Evolutionary conservation across 1,140 invertebrate species (phyloP).

Genomic region (Marisa cornuarietis): DNA sequence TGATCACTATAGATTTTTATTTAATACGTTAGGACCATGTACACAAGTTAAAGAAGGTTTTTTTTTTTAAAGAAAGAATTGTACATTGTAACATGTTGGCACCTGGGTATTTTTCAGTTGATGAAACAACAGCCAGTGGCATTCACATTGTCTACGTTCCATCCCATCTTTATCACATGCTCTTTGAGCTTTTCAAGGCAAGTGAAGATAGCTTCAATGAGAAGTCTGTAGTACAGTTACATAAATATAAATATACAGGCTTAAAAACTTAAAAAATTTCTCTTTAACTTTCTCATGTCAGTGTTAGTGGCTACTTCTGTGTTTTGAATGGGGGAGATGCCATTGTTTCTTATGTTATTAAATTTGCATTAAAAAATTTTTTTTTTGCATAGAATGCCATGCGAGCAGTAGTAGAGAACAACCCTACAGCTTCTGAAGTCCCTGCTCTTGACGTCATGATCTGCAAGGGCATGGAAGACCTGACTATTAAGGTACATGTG

Average conservation of each 20-base stretch:
- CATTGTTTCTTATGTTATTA: neutral
- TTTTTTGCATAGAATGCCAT: slow-evolving; percentile 82
- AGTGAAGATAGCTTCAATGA: slow-evolving; percentile 5
- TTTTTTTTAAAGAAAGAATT: too few relatives aligned
- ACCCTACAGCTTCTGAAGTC: slow-evolving; percentile 72
- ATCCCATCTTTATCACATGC: slow-evolving; percentile 98
- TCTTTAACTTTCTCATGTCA: too few relatives aligned
- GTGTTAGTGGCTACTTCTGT: too few relatives aligned
- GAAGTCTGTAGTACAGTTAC: too few relatives aligned
- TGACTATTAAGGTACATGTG: slow-evolving; percentile 88
- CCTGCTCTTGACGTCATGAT: slow-evolving; percentile 90
- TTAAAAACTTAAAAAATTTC: too few relatives aligned
- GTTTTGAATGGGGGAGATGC: too few relatives aligned
- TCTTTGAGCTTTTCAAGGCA: slow-evolving; percentile 96
- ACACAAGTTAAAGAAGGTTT: too few relatives aligned
- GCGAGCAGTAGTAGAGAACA: slow-evolving; percentile 93
- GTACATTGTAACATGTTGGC: too few relatives aligned
- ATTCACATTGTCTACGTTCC: slow-evolving; percentile 92
- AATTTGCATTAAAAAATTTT: neutral
- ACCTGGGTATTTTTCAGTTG: too few relatives aligned
- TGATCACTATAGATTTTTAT: too few relatives aligned
- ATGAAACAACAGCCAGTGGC: slow-evolving; percentile 59
- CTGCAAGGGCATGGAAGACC: slow-evolving; percentile 91
- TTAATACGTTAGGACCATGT: too few relatives aligned
- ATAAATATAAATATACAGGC: too few relatives aligned